phyloP scores from a whole-genome alignment of 2,113 vertebrate species.

The Manacus vitellinus region DNA sequence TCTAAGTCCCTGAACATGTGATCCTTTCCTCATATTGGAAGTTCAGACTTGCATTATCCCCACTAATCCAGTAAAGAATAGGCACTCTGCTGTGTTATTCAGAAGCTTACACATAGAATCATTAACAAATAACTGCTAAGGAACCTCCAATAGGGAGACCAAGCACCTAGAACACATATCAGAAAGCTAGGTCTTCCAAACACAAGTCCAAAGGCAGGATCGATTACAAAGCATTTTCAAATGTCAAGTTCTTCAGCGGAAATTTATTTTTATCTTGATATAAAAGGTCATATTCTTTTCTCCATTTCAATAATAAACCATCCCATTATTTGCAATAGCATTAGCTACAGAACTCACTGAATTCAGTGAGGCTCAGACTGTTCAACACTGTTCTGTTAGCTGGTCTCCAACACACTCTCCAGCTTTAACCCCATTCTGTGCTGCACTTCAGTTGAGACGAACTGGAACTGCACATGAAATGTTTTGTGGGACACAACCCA shows the following conservation, averaged over 20 bases:
- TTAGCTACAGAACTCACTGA: neutral
- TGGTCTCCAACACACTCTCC: neutral
- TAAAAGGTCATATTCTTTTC: conserved; percentile 5
- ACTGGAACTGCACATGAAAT: neutral
- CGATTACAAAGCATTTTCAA: neutral
- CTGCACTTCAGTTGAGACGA: neutral
- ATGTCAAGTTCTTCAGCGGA: neutral
- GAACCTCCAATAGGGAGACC: neutral
- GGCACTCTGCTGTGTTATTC: neutral
- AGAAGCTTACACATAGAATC: neutral
- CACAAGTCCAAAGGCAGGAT: neutral
- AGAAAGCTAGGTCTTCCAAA: neutral
- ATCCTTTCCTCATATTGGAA: neutral
- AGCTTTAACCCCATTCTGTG: neutral
- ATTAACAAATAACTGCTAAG: neutral
- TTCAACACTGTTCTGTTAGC: neutral
- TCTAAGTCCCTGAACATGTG: neutral
- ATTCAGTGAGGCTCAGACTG: neutral
- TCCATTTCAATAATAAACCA: neutral
- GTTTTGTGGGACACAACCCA: neutral
- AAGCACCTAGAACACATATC: neutral
- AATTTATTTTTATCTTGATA: neutral
- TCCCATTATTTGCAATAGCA: neutral
- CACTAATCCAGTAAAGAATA: neutral
- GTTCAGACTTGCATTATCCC: neutral